Conservation (phyloP, 2,888 invertebrate species). For the Tryphoninae sp. region DNA sequence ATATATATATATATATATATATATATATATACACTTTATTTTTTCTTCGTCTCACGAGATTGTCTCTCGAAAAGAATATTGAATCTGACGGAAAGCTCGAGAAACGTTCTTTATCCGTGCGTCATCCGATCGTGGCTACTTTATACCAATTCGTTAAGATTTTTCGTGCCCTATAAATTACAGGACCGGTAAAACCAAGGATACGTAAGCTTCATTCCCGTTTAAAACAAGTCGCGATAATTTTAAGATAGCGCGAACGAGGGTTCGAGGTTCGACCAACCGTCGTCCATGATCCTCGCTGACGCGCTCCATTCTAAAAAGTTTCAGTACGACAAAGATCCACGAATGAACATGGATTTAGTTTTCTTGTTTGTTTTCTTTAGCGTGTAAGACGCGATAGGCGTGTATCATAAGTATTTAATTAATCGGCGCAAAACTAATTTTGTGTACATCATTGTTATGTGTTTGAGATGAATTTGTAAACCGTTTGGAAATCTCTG, state of each 20-base stretch:
- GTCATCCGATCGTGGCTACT: slow-evolving; percentile 28
- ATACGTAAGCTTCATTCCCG: no score
- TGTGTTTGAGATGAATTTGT: slow-evolving; percentile 60
- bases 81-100: not conserved
- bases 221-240: slow-evolving; percentile 18
- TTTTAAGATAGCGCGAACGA: slow-evolving; percentile 14
- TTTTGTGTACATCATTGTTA: slow-evolving; percentile 61
- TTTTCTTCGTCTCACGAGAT: not conserved
- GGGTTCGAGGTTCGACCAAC: slow-evolving; percentile 5
- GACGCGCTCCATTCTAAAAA: slow-evolving; percentile 10
- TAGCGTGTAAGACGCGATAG: slow-evolving; percentile 41
- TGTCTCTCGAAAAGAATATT: not conserved
- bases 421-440: slow-evolving; percentile 30
- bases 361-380: slow-evolving; percentile 25
- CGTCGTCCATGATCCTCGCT: slow-evolving; percentile 1
- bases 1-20: not conserved
- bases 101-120: not conserved
- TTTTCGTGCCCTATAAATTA: not conserved
- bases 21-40: not conserved
- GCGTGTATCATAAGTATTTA: slow-evolving; percentile 45
- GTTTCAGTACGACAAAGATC: not conserved
- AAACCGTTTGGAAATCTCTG: slow-evolving; percentile 61
- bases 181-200: not conserved
- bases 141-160: not conserved
- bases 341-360: not conserved